Evolutionary conservation across 2,113 vertebrate species (phyloP), one percentile per base, ranked within the genome.

Genomic region (Corvus cornix): DNA sequence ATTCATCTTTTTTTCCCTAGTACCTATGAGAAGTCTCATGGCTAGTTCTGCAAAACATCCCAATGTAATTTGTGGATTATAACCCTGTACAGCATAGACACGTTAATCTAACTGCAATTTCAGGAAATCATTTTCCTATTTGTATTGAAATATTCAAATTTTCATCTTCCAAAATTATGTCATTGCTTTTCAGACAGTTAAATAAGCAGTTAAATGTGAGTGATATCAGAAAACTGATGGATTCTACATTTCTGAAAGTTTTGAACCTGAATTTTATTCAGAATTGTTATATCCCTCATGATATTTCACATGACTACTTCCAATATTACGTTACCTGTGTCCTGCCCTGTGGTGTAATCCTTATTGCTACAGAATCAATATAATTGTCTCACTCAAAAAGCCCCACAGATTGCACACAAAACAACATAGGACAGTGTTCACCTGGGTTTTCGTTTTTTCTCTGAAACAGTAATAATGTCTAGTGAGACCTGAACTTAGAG

Each of bases 1-100:
- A 49, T 92, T 97, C 37, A 92, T 84, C 78, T 89, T 79, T 88
- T 94, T 93, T 23, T 24, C 87, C 93, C 46, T 64, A 80, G 16
- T 30, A 48, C 6, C 23, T 67, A 10, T n/a, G 30, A 64, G 31
- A 68, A 20, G 7, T 67, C 30, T 82, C 8, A 0, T 66, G 24
- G 21, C 13, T 27, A 51, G 9, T 87, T 46, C 33, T 66, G 16
- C 51, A 81, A 43, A 73, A 9, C 6, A 68, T 43, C 5, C 35
- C 27, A 37, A 59, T 37, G 21, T 58, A 23, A 48, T 56, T 85
- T 41, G 2, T 67, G 30, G 48, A 8, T 58, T 67, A 63, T 44
- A 15, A 23, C 63, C 22, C n/a, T 18, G 1, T 49, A 44, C 14
- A 39, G 26, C 16, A 48, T 18, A 70, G 43, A 13, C 11, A 30